Evolutionary conservation across 2,113 vertebrate genomes (phyloP).

Genomic region (Leucopternis melanops): DNA sequence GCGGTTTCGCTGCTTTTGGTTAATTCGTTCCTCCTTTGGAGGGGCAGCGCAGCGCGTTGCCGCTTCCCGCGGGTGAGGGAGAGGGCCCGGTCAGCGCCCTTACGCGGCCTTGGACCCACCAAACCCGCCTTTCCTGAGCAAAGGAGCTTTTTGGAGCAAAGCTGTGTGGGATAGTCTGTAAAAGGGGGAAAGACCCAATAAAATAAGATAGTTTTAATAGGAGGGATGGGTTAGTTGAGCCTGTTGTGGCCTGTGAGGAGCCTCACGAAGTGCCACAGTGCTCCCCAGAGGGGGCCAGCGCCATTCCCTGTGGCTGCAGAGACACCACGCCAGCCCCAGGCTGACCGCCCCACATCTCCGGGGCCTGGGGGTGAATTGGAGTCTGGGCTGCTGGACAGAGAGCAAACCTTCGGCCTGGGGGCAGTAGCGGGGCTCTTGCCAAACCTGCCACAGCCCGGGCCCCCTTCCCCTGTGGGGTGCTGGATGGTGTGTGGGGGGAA

Average conservation of each 20-base stretch:
- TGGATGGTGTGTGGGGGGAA: neutral
- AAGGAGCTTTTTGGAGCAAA: neutral
- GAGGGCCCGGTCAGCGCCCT: neutral
- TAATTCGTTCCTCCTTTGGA: neutral
- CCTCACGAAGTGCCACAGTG: accelerated
- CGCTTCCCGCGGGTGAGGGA: neutral
- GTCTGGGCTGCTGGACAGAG: neutral
- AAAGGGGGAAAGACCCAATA: neutral
- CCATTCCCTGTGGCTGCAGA: accelerated
- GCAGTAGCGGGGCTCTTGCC: neutral
- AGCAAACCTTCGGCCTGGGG: neutral
- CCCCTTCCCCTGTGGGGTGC: accelerated
- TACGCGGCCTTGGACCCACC: accelerated
- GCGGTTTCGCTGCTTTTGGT: neutral
- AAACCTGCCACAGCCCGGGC: accelerated
- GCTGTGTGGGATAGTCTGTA: no score
- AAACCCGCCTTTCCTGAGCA: accelerated
- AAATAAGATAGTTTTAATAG: accelerated
- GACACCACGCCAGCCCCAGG: no score
- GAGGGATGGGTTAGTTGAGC: no score
- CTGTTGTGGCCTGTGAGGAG: neutral
- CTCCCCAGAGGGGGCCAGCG: accelerated
- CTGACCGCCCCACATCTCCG: no score
- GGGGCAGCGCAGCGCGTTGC: neutral
- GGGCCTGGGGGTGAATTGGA: neutral